Conservation (phyloP, 2,113 vertebrate genomes). For the Apodemus sylvaticus region DNA sequence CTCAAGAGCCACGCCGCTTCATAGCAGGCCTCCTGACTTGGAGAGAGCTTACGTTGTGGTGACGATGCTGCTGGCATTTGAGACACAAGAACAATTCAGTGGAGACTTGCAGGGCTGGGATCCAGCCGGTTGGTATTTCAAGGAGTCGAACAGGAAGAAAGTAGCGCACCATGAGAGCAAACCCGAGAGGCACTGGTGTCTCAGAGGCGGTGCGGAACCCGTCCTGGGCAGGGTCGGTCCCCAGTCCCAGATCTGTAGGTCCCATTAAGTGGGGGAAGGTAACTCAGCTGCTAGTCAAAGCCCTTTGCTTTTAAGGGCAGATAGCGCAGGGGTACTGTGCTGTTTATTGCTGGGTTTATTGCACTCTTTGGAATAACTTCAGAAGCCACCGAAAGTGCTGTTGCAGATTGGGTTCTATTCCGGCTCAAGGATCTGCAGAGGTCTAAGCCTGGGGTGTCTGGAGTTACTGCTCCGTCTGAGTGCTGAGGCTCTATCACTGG, state of each 20-base stretch:
- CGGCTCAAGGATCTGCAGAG: fast-evolving
- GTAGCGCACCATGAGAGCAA: too few species aligned
- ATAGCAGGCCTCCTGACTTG: neutral
- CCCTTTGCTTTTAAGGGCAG: neutral
- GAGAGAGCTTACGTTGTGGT: neutral
- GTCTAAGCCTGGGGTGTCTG: neutral
- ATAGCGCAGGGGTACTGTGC: fast-evolving
- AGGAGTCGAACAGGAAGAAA: neutral
- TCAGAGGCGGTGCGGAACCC: neutral
- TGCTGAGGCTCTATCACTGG: neutral
- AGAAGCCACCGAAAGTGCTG: neutral
- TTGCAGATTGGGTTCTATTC: neutral
- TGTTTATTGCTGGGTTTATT: too few species aligned
- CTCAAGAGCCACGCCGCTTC: neutral
- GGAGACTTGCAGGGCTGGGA: neutral
- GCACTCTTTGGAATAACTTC: too few species aligned
- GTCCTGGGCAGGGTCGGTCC: neutral
- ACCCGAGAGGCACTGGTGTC: neutral
- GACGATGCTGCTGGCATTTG: neutral
- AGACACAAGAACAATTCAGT: neutral
- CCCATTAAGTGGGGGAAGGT: too few species aligned
- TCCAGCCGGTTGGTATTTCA: neutral
- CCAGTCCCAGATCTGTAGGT: neutral
- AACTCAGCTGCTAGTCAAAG: neutral
- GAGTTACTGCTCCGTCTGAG: neutral